phyloP scores from a whole-genome alignment of 2,113 vertebrate species.

The Centrocercus urophasianus region DNA sequence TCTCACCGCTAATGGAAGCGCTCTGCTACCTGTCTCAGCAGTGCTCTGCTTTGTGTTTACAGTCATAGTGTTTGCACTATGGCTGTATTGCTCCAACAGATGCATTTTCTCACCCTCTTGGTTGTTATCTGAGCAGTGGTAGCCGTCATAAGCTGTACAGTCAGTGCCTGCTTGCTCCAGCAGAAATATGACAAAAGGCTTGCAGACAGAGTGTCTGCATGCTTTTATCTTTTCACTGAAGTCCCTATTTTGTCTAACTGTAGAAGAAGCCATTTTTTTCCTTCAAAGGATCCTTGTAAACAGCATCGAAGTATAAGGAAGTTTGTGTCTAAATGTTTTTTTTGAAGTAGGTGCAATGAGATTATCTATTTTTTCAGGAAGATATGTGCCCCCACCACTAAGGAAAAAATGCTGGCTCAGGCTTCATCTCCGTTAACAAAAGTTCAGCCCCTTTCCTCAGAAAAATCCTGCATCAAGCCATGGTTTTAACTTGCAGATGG shows the following conservation, averaged over 20 bases:
- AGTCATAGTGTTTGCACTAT: too few species aligned
- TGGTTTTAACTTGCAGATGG: background rate
- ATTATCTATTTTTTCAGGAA: background rate
- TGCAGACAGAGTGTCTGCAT: background rate
- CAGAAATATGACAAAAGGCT: background rate
- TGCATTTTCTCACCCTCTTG: rapidly evolving
- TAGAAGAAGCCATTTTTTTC: background rate
- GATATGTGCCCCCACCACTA: background rate
- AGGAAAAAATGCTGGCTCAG: background rate
- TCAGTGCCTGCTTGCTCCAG: rapidly evolving
- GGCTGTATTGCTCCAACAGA: background rate
- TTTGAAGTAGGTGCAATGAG: background rate
- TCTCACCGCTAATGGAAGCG: background rate
- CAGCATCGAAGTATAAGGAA: background rate
- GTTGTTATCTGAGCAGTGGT: background rate
- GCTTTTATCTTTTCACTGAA: background rate
- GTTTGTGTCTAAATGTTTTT: background rate
- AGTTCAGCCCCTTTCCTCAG: background rate
- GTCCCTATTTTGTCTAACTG: background rate
- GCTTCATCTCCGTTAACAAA: background rate
- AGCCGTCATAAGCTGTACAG: background rate
- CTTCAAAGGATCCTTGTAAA: background rate
- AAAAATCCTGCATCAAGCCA: background rate
- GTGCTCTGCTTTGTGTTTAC: too few species aligned
- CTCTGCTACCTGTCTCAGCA: background rate